Evolutionary conservation across 2,797 vertebrate genomes (phyloP), one percentile per base, ranked within the genome.

Genomic region (Esox lucius): DNA sequence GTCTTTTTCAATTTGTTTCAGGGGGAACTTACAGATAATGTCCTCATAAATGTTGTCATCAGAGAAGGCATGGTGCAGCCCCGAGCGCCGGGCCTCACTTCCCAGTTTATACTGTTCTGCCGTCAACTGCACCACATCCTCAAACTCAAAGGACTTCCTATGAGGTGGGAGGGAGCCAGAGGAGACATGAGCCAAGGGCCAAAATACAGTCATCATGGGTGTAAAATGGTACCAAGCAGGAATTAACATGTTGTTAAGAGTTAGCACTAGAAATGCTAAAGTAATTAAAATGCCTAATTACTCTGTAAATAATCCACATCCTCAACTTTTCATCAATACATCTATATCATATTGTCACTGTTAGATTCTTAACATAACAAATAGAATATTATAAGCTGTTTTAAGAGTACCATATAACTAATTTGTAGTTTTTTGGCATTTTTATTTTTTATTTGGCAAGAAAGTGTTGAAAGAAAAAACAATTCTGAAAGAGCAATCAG

Each of bases 121-220:
- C 0, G 92, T 93, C 81, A 96, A 94, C 78, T 91, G 93, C 35
- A 95, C 94, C 53, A 96, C 95, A 85, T 99, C 97, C 89, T 99
- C 98, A 80, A 96, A 99, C 92, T 99, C 98, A 92, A 98, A 99
- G 68, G 97, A 99, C 92, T 99, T 99, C 95, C 98, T 99, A 88
- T 69, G 53, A 48, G 65, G 49, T 33, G 31, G 76, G 48, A 68
- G 13, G 22, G 15, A 24, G 42, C 3, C 35, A 2, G 33, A 9
- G 46, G 61, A 5, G 28, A 51, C 1, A 61, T 46, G 35, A 61
- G 42, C 53, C 42, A 17, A 2, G 3, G 17, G 12, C 39, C 46
- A 16, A 31, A 31, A 70, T 26, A 70, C 33, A 61, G n/a, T 62
- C 33, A 62, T 19, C 12, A 59, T 39, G n/a, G 15, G 5, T 56